Evolutionary conservation across 1,140 invertebrate genomes (phyloP).

Genomic region (Eufriesea mexicana): DNA sequence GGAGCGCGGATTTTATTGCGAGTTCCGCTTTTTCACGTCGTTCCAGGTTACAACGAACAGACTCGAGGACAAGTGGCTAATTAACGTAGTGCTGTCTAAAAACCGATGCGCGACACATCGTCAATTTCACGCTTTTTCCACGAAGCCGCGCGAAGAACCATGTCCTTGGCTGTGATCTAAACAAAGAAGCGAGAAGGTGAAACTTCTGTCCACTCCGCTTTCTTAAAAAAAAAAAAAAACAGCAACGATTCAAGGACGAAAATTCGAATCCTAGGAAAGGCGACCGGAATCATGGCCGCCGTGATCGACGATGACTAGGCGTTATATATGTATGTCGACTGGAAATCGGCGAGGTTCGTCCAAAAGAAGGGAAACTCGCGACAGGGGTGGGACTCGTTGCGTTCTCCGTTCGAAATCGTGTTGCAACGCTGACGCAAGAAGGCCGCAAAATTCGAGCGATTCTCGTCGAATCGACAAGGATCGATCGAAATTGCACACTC

Average conservation of each 20-base stretch:
- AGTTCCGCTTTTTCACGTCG: background rate
- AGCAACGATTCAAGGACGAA: background rate
- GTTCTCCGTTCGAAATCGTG: too few species aligned
- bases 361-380: background rate
- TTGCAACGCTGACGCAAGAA: background rate
- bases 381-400: background rate
- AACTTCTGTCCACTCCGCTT: background rate
- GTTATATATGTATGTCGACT: background rate
- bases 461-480: background rate
- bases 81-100: background rate
- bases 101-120: slow-evolving; percentile 5
- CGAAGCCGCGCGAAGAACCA: background rate
- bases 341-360: background rate
- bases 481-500: background rate
- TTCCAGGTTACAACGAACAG: too few species aligned
- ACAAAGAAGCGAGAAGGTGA: slow-evolving; percentile 2
- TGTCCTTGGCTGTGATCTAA: background rate
- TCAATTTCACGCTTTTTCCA: slow-evolving; percentile 28
- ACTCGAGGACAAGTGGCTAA: background rate
- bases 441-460: background rate
- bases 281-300: background rate
- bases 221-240: background rate
- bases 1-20: background rate
- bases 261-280: background rate
- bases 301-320: too few species aligned